A percentile compares a stretch with the other conserved stretches of the same genome.
These are phyloP conservation scores for Ephestia elutella DNA, from an alignment of 1,140 invertebrate genomes.

Conservation along the genomic window DNA sequence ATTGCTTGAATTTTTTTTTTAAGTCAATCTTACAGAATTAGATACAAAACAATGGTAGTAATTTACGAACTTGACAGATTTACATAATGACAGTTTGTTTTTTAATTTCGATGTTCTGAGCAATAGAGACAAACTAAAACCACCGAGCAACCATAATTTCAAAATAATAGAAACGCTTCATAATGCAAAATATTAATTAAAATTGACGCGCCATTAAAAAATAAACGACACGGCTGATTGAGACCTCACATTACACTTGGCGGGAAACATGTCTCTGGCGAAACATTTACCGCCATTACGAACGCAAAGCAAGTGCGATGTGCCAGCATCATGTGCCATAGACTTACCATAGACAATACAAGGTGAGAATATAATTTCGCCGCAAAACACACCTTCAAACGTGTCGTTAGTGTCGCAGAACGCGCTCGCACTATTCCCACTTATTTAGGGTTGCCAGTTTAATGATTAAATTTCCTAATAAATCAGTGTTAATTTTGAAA, in stretches of 20 bases:
- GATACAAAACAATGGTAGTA: too few relatives aligned
- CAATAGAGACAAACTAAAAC: too few relatives aligned
- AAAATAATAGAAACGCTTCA: too few relatives aligned
- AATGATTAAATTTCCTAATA: too few relatives aligned
- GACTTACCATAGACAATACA: background rate
- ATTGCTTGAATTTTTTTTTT: too few relatives aligned
- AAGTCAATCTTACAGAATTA: too few relatives aligned
- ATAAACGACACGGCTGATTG: constrained; percentile 2
- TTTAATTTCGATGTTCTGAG: too few relatives aligned
- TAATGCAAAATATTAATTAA: background rate
- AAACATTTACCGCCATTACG: background rate
- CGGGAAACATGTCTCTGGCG: background rate
- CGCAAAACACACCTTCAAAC: constrained; percentile 3
- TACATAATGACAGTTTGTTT: too few relatives aligned
- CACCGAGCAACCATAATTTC: too few relatives aligned
- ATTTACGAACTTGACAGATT: too few relatives aligned
- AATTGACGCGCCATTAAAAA: background rate
- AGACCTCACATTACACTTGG: background rate
- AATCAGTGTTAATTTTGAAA: too few relatives aligned
- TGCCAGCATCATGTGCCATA: background rate
- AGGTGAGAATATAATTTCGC: constrained; percentile 4
- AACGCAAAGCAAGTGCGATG: background rate
- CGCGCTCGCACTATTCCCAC: background rate
- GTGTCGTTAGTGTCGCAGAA: background rate
- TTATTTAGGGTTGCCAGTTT: background rate